A percentile compares a stretch with the other conserved stretches of the same genome.
These are phyloP conservation scores for Hapalemur alaotrensis DNA, from an alignment of 2,797 vertebrate genomes.

Conservation along the genomic window DNA sequence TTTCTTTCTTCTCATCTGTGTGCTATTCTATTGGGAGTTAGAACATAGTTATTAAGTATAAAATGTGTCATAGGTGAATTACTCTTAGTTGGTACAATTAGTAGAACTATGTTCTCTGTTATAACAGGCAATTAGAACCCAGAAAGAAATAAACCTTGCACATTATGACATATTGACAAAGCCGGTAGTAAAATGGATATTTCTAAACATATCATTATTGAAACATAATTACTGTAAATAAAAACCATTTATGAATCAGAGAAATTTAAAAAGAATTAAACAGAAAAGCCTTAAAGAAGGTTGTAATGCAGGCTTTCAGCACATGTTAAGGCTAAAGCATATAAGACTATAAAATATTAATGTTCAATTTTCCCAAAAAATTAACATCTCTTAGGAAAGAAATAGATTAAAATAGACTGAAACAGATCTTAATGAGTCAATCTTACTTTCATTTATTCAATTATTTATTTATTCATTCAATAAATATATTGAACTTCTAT, in stretches of 20 bases:
- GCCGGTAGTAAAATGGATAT: neutral
- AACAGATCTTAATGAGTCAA: neutral
- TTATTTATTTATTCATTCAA: neutral
- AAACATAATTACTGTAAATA: slow-evolving; percentile 20
- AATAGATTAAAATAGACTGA: neutral
- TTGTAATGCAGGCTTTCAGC: neutral
- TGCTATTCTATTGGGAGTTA: neutral
- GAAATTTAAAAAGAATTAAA: neutral
- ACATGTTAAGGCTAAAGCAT: neutral
- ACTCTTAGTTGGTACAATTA: neutral
- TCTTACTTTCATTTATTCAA: neutral
- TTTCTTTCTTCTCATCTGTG: neutral
- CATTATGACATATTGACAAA: neutral
- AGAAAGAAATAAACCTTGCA: neutral
- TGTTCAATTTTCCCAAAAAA: neutral
- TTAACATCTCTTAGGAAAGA: neutral
- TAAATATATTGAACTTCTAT: neutral
- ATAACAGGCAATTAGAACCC: neutral
- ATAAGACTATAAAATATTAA: neutral
- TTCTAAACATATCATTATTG: neutral
- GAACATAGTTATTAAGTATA: neutral
- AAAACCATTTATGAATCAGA: neutral
- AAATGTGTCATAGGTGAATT: neutral
- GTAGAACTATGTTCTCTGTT: neutral
- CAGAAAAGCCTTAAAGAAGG: neutral